A percentile compares a stretch with the other conserved stretches of the same genome.
Conservation (phyloP, 2,888 invertebrate genomes). For the Rhaphigaster nebulosa region DNA sequence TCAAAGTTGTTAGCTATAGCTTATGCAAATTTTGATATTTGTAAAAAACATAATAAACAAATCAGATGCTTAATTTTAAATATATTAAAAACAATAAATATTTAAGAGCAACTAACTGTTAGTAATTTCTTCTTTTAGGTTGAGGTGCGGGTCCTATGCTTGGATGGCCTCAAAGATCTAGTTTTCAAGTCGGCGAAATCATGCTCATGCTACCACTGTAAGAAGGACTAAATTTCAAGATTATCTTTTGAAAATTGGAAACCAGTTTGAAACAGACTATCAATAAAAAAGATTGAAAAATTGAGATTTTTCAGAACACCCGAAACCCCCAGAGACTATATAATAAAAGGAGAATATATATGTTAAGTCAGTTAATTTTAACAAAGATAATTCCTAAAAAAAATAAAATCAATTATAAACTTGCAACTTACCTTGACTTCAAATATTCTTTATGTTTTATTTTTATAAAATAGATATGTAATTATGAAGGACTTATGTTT, state of each 20-base stretch:
- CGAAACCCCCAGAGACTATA: not conserved
- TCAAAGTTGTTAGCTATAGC: no score
- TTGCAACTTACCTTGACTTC: not conserved
- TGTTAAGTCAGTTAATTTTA: not conserved
- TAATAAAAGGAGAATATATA: not conserved
- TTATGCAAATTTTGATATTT: not conserved
- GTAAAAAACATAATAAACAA: not conserved
- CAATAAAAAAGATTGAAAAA: not conserved
- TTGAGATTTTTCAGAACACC: not conserved
- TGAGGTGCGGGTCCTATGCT: slow-evolving; percentile 81
- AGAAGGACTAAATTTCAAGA: slow-evolving; percentile 75
- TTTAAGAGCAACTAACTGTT: not conserved
- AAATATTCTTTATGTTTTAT: not conserved
- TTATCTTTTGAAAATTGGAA: not conserved
- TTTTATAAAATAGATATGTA: not conserved
- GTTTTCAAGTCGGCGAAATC: slow-evolving; percentile 86
- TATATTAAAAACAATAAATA: not conserved
- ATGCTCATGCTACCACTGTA: slow-evolving; percentile 89
- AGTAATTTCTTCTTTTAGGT: slow-evolving; percentile 72
- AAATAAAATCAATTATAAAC: not conserved
- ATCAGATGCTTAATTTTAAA: not conserved
- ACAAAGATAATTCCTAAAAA: not conserved
- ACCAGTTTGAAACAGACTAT: not conserved
- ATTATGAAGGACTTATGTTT: not conserved
- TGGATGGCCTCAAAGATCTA: slow-evolving; percentile 82